These are phyloP conservation scores for Lepetodrilus schrolli DNA, from an alignment of 2,888 invertebrate species.

Conservation along the genomic window DNA sequence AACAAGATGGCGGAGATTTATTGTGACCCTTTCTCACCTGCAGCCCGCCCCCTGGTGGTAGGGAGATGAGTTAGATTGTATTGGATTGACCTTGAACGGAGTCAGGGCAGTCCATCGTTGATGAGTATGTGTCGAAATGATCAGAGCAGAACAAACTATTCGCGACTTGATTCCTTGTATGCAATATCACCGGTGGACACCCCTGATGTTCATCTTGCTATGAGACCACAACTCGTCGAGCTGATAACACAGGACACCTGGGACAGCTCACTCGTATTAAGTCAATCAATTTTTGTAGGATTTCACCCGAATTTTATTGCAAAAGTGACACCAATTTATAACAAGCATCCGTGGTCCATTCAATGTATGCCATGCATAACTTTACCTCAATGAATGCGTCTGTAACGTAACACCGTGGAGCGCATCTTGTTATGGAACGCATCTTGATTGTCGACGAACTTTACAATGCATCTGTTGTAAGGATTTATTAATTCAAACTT, in stretches of 20 bases:
- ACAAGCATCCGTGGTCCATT: neutral
- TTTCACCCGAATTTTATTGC: constrained; percentile 10
- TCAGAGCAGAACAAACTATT: neutral
- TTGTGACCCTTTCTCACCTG: constrained; percentile 13
- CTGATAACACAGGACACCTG: neutral
- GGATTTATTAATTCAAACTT: no score
- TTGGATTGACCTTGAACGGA: neutral
- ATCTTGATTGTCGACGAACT: no score
- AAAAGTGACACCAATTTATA: neutral
- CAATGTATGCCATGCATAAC: constrained; percentile 9
- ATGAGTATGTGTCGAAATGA: constrained; percentile 4
- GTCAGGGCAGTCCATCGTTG: constrained; percentile 21
- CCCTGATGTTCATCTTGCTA: neutral
- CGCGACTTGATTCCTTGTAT: neutral
- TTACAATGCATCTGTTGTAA: no score
- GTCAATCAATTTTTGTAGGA: constrained; percentile 18
- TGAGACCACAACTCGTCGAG: neutral
- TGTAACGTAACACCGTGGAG: no score
- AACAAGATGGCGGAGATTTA: constrained; percentile 23
- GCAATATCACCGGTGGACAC: neutral
- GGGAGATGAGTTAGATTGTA: constrained; percentile 17
- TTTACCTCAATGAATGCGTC: no score
- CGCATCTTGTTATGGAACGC: no score
- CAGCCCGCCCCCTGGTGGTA: neutral
- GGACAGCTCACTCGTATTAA: neutral